Evolutionary conservation across 2,888 invertebrate genomes (phyloP).

Genomic region (Allolobophora icterica): DNA sequence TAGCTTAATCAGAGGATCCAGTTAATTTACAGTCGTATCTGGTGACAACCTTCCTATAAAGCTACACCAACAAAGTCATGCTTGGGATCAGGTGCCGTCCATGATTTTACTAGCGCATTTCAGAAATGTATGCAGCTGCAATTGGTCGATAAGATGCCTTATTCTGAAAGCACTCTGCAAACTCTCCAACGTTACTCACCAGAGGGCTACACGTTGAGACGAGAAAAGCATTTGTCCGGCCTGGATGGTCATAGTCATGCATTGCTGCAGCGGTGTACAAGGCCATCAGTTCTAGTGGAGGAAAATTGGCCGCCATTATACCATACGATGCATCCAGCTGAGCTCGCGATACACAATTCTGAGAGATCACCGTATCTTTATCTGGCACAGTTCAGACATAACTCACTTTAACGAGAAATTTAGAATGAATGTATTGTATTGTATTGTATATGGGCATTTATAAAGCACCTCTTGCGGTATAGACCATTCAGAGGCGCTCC

Average conservation of each 20-base stretch:
- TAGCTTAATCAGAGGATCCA: neutral
- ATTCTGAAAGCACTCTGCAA: neutral
- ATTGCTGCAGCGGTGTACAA: slow-evolving; percentile 72
- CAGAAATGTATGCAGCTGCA: too few species aligned
- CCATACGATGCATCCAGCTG: slow-evolving; percentile 25
- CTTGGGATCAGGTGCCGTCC: neutral
- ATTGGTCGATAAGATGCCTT: neutral
- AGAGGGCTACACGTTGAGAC: slow-evolving; percentile 70
- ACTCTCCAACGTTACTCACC: slow-evolving; percentile 58
- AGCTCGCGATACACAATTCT: slow-evolving; percentile 13
- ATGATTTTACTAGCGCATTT: neutral
- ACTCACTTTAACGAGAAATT: neutral
- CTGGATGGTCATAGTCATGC: slow-evolving; percentile 73
- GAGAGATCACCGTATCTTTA: neutral
- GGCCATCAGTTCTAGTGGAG: slow-evolving; percentile 71
- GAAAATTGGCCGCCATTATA: slow-evolving; percentile 66
- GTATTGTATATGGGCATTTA: too few species aligned
- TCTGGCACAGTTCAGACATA: neutral
- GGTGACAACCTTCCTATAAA: neutral
- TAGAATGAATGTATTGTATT: too few species aligned
- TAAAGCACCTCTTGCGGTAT: too few species aligned
- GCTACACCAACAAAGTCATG: neutral
- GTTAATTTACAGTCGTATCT: neutral
- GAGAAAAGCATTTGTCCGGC: slow-evolving; percentile 72
- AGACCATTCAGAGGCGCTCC: too few species aligned